Conservation (phyloP, 2,113 vertebrate genomes). For the Caloenas nicobarica region DNA sequence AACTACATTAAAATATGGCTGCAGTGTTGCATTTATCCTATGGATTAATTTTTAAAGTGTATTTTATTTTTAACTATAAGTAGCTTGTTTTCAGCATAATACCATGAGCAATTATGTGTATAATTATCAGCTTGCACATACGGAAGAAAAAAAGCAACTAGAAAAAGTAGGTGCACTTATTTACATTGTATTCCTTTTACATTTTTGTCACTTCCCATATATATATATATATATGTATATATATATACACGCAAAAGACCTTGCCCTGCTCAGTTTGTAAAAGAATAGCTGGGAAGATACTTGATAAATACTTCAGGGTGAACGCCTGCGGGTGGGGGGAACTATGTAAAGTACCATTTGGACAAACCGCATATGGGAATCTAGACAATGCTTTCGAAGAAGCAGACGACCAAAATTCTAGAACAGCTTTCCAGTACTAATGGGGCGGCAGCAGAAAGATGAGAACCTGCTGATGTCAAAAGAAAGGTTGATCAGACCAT, state of each 20-base stretch:
- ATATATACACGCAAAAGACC: neutral
- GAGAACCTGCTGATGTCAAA: neutral
- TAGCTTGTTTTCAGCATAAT: neutral
- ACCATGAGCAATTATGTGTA: neutral
- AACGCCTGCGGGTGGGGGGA: neutral
- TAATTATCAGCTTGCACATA: neutral
- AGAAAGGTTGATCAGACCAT: neutral
- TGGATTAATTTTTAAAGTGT: neutral
- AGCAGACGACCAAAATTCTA: neutral
- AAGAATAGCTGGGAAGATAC: neutral
- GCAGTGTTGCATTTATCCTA: neutral
- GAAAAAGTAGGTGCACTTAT: neutral
- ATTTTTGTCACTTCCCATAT: neutral
- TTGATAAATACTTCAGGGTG: neutral
- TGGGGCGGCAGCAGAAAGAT: neutral
- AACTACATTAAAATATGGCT: neutral
- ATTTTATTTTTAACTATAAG: neutral
- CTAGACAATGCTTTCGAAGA: neutral
- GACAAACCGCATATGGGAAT: neutral
- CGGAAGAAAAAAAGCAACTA: neutral
- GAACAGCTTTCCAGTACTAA: neutral
- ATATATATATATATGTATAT: no score
- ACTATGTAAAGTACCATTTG: neutral
- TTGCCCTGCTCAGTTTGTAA: neutral
- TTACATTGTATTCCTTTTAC: neutral